A percentile compares a stretch with the other conserved stretches of the same genome.
Conservation (phyloP, 2,888 invertebrate species). For the Theodoxus fluviatilis region DNA sequence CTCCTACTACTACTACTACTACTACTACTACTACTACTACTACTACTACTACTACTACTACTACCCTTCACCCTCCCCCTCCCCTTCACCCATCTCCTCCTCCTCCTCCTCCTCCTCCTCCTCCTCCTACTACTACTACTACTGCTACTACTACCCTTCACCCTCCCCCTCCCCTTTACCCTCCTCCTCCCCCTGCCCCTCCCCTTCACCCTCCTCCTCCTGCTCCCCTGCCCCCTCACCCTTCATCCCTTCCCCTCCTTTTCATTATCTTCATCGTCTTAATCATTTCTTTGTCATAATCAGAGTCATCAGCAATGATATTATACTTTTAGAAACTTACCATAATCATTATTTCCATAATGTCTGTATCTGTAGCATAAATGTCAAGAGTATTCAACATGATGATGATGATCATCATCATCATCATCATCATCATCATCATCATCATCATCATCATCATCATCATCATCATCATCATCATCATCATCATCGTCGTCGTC, state of each 20-base stretch:
- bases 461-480: too few relatives aligned
- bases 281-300: too few relatives aligned
- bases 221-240: background rate
- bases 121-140: background rate
- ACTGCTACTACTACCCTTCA: background rate
- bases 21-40: background rate
- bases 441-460: too few relatives aligned
- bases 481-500: too few relatives aligned
- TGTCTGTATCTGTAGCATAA: too few relatives aligned
- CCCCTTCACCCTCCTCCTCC: background rate
- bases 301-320: too few relatives aligned
- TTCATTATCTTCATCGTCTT: background rate
- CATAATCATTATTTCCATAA: too few relatives aligned
- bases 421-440: too few relatives aligned
- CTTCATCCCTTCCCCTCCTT: background rate
- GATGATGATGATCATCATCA: too few relatives aligned
- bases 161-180: background rate
- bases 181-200: background rate
- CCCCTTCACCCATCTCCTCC: background rate
- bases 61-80: background rate
- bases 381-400: too few relatives aligned
- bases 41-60: background rate
- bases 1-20: background rate
- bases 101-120: background rate
- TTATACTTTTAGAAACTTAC: too few relatives aligned